Conservation (phyloP, 2,113 vertebrate genomes). For the Colaptes auratus region DNA sequence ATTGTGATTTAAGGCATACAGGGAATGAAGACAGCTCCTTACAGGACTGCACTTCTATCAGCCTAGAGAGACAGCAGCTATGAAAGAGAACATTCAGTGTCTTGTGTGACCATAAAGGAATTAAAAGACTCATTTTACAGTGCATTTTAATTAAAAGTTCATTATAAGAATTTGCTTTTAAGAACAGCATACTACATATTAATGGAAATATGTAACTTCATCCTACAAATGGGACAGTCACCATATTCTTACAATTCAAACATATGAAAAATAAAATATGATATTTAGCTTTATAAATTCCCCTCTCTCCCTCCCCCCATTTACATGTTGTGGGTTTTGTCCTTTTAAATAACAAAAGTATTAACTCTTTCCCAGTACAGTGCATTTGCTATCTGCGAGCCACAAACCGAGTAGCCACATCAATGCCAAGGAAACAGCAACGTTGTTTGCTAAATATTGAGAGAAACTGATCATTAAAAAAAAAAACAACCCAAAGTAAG, state of each 20-base stretch:
- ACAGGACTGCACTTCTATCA: neutral
- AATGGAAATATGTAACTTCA: slow-evolving; percentile 69
- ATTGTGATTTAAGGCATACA: neutral
- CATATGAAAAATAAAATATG: slow-evolving; percentile 84
- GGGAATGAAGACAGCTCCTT: neutral
- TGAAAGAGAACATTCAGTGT: neutral
- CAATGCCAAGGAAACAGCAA: slow-evolving; percentile 48
- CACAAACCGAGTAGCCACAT: slow-evolving; percentile 41
- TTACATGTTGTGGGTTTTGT: neutral
- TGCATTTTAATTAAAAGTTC: slow-evolving; percentile 78
- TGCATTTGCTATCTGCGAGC: slow-evolving; percentile 44
- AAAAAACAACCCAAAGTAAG: neutral
- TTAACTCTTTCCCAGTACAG: slow-evolving; percentile 13
- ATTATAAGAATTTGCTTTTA: slow-evolving; percentile 56
- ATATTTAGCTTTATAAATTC: slow-evolving; percentile 79
- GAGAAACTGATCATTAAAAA: slow-evolving; percentile 11
- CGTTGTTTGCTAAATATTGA: slow-evolving; percentile 42
- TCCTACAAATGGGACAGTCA: slow-evolving; percentile 75
- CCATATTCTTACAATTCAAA: slow-evolving; percentile 69
- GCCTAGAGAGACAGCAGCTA: neutral
- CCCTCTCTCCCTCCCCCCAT: neutral
- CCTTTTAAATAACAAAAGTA: slow-evolving; percentile 65
- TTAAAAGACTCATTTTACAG: slow-evolving; percentile 55
- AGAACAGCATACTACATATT: slow-evolving; percentile 70
- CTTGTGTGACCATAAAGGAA: slow-evolving; percentile 8